Percentiles rank a stretch among this genome's conserved stretches.
phyloP scores from a whole-genome alignment of 1,140 invertebrate species.

The Rhagoletis zephyria region DNA sequence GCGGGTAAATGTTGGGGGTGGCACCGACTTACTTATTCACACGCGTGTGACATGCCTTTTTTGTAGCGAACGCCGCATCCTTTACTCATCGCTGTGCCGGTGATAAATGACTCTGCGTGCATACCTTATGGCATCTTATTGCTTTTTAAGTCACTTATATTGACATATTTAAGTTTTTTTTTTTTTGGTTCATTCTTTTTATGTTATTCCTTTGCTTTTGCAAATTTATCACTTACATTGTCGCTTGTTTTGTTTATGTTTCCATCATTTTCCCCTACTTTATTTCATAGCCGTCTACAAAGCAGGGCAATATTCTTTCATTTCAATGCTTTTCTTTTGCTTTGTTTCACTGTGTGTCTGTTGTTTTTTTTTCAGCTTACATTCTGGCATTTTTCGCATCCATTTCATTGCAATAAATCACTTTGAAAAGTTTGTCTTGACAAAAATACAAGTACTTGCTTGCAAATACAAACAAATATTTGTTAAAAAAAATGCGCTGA shows the following conservation, averaged over 20 bases:
- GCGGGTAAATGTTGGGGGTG: too few species aligned
- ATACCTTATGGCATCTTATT: constrained; percentile 39
- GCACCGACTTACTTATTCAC: too few species aligned
- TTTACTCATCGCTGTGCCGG: constrained; percentile 6
- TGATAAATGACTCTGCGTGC: constrained; percentile 26
- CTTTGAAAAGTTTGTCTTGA: background rate
- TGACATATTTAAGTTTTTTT: constrained; percentile 24
- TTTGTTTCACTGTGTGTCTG: background rate
- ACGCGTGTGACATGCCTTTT: background rate
- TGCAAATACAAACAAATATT: background rate
- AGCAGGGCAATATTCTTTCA: background rate
- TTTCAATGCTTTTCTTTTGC: background rate
- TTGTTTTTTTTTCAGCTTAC: background rate
- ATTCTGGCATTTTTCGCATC: constrained; percentile 6
- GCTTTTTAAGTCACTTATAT: constrained; percentile 50
- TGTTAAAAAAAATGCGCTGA: too few species aligned
- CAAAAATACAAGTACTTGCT: background rate
- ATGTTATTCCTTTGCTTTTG: background rate
- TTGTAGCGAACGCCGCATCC: background rate
- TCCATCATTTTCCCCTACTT: background rate
- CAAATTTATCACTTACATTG: background rate
- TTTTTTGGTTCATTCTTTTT: too few species aligned
- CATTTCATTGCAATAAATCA: constrained; percentile 40
- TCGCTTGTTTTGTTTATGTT: background rate
- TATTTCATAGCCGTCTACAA: background rate